A percentile compares a stretch with the other conserved stretches of the same genome.
phyloP scores from a whole-genome alignment of 2,113 vertebrate genomes.

The Argyrosomus japonicus region DNA sequence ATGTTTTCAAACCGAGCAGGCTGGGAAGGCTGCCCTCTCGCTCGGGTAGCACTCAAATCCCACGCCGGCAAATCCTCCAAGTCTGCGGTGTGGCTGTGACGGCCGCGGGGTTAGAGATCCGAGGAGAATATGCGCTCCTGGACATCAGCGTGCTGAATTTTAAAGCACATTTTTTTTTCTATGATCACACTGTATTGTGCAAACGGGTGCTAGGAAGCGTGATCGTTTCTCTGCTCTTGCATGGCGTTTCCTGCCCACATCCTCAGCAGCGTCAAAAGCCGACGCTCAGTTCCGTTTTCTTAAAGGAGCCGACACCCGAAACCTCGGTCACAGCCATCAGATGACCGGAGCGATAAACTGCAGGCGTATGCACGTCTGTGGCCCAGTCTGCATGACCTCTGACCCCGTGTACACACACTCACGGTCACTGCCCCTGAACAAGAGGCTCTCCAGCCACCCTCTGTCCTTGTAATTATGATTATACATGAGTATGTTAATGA shows the following conservation, averaged over 20 bases:
- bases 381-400: constrained; percentile 32
- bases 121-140: constrained; percentile 52
- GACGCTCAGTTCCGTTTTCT: constrained; percentile 77
- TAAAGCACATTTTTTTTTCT: constrained; percentile 57
- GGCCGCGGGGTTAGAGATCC: constrained; percentile 48
- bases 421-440: not conserved
- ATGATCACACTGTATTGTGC: constrained; percentile 66
- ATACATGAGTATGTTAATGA: constrained; percentile 17
- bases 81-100: constrained; percentile 24
- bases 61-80: constrained; percentile 44
- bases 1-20: constrained; percentile 75
- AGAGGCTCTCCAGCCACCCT: not conserved
- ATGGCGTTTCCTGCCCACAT: constrained; percentile 83
- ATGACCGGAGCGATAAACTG: constrained; percentile 8
- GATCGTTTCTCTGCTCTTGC: constrained; percentile 73
- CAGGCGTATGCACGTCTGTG: not conserved
- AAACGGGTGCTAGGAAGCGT: constrained; percentile 69
- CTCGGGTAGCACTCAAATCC: constrained; percentile 53
- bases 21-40: constrained; percentile 51
- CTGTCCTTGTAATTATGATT: not conserved
- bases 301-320: constrained; percentile 78
- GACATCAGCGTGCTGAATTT: constrained; percentile 66
- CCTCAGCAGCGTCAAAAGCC: constrained; percentile 74
- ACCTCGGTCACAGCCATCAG: not conserved
- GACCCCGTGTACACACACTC: not conserved